Evolutionary conservation across 53 echinoderm and acorn worm species (phyloP), one percentile per base, ranked within the genome.

Genomic region (Holothuria scabra): DNA sequence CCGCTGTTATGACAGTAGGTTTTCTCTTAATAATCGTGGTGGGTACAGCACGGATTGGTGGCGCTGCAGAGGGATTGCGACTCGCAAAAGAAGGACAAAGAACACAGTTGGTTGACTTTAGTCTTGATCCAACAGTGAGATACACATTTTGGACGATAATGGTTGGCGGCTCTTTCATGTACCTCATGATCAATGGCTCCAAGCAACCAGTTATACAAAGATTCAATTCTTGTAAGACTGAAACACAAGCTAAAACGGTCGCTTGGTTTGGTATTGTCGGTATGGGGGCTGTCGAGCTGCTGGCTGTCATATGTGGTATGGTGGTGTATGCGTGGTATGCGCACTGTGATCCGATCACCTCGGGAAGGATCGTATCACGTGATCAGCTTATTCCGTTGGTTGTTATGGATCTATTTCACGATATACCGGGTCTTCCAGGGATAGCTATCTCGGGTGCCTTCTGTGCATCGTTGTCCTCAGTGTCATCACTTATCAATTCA

Each of bases 401-500:
- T 12, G 80, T 92, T 4, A 60, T 89, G 57, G 92, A 92, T 65
- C 60, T 92, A 12, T 89, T 89, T 62, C 66, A 81, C 7, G 46
- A 55, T 35, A 63, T 76, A 28, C 89, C 92, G 3, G 92, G 92
- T 6, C 69, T 92, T 18, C 66, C 92, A 23, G 92, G 92, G 12
- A 46, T 92, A 22, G 89, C 89, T 55, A 89, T 86, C 29, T 79
- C 92, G 19, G 83, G 88, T 25, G 80, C 86, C 33, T 83, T 92
- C 63, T 89, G 92, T 38, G 92, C 89, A 6, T 89, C 92, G 10
- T 64, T 92, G 56, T 89, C 88, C 60, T 92, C 92, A 12, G 59
- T 89, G 14, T 92, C 92, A n/a, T 92, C 92, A 0, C 57, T 82
- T 21, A 41, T 92, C 18, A 92, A 92, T 44, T 74, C 86, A 20